These are phyloP conservation scores for Copsychus sechellarum DNA, from an alignment of 2,113 vertebrate genomes.

Conservation along the genomic window DNA sequence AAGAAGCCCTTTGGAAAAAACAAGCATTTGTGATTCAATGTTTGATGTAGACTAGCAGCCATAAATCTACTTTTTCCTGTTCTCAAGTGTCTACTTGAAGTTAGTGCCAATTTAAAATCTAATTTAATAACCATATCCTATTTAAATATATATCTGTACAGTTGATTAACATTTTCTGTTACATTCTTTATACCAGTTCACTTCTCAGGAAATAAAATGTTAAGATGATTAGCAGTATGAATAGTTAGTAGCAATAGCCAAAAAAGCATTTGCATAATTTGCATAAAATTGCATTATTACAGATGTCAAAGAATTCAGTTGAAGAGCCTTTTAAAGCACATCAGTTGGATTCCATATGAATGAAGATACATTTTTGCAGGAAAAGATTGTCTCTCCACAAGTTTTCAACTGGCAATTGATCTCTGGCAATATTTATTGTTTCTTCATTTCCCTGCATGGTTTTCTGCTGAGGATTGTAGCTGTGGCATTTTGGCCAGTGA, in stretches of 20 bases:
- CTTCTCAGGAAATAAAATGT: neutral
- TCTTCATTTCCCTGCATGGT: neutral
- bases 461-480: neutral
- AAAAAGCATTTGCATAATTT: neutral
- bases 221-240: neutral
- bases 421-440: neutral
- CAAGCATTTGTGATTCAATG: neutral
- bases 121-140: neutral
- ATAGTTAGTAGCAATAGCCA: neutral
- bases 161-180: neutral
- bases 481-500: neutral
- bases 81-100: neutral
- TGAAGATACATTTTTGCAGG: neutral
- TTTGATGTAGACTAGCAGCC: neutral
- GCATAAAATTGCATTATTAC: neutral
- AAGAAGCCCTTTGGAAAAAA: neutral
- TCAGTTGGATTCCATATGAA: neutral
- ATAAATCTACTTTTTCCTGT: neutral
- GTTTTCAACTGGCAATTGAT: neutral
- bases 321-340: neutral
- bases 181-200: neutral
- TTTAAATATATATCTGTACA: neutral
- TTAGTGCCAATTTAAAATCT: neutral
- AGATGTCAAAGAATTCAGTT: neutral
- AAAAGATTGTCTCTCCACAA: neutral